Evolutionary conservation across 2,888 invertebrate genomes (phyloP), one percentile per base, ranked within the genome.

Genomic region (Ormia ochracea): DNA sequence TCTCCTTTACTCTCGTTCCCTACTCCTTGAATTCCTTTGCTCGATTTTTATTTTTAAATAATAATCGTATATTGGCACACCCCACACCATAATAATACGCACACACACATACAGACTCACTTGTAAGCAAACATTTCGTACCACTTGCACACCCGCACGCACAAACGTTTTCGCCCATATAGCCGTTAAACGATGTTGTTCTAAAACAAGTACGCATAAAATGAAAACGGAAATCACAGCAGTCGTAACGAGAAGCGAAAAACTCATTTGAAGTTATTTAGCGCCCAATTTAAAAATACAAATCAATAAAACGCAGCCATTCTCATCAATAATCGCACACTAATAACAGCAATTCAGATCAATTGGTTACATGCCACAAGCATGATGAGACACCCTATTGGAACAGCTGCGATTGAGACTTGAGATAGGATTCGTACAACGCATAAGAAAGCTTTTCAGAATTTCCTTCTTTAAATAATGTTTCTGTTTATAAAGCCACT

Each of bases 221-320:
- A 63, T 12, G 21, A 36, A n/a, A 36, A 36, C 14, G 17, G 6
- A 28, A 28, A 3, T n/a, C n/a, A n/a, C n/a, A n/a, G 7, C 28
- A 63, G 41, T 21, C 17, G 33, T 33, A 72, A 68, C 58, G 52
- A 43, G n/a, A 48, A 63, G 38, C 45, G 14, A 61, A 48, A 65
- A 45, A 48, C 45, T 28, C 45, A 56, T 75, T 74, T 28, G 10
- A 65, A 70, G 45, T 23, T 65, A 65, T 70, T 79, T 68, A 72
- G 80, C 80, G 76, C 80, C 76, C 72, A 68, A 80, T 76, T 75
- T 14, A 45, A 28, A 52, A n/a, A 65, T 50, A 52, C 56, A 54
- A 72, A 76, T 80, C 76, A 80, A 80, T 80, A 80, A 80, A 80
- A 76, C 43, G 72, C 80, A 80, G 80, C 75, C 61, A 38, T 56